Conservation (phyloP, 2,888 invertebrate species). For the Agrochola lota region DNA sequence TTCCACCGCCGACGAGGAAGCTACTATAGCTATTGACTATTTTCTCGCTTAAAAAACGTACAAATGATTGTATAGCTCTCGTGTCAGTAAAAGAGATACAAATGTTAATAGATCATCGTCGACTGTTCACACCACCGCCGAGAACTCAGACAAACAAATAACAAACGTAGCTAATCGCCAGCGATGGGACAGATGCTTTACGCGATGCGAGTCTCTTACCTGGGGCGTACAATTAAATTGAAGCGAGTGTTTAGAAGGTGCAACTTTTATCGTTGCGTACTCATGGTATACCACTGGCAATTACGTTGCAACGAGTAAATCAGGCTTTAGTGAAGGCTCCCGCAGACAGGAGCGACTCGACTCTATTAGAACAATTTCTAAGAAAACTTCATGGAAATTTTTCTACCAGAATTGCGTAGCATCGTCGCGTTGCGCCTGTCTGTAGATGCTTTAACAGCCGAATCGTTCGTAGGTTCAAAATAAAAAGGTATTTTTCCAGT, state of each 20-base stretch:
- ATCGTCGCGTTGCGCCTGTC: no score
- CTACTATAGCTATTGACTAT: neutral
- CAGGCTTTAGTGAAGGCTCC: neutral
- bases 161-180: no score
- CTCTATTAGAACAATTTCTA: no score
- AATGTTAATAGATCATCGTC: neutral
- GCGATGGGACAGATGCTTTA: neutral
- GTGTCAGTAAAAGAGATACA: no score
- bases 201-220: neutral
- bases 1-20: neutral
- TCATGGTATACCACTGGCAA: neutral
- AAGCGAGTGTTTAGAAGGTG: neutral
- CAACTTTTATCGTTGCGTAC: neutral
- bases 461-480: neutral
- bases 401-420: no score
- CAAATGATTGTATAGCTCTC: neutral
- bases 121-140: no score
- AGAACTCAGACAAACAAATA: neutral
- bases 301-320: neutral
- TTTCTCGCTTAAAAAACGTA: neutral
- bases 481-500: neutral
- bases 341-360: no score
- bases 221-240: neutral
- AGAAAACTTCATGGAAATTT: no score
- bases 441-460: no score